Percentiles rank a stretch among this genome's conserved stretches.
Conservation (phyloP, 1,140 invertebrate species). For the Lordiphosa clarofinis region DNA sequence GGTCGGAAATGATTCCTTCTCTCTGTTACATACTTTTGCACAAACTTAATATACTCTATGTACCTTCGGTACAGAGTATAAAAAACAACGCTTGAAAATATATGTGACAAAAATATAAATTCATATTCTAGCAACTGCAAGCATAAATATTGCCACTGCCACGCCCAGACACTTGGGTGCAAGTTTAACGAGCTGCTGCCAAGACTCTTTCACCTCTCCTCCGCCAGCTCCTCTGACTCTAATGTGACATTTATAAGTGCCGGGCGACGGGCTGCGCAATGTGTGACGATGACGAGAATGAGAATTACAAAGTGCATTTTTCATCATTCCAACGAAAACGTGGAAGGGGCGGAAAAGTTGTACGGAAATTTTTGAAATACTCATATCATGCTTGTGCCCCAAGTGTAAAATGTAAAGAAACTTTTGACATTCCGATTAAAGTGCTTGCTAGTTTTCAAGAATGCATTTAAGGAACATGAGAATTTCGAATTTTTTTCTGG, state of each 20-base stretch:
- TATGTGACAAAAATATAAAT: slow-evolving; percentile 50
- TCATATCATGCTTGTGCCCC: slow-evolving; percentile 33
- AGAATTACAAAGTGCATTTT: slow-evolving; percentile 76
- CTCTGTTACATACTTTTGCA: too few species aligned
- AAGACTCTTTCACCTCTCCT: slow-evolving; percentile 11
- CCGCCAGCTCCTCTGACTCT: slow-evolving; percentile 36
- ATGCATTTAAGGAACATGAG: too few species aligned
- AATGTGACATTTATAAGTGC: slow-evolving; percentile 74
- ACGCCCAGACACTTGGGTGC: slow-evolving; percentile 22
- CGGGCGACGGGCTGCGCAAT: slow-evolving; percentile 50
- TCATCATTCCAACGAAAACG: slow-evolving; percentile 47
- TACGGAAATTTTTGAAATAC: slow-evolving; percentile 43
- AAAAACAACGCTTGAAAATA: slow-evolving; percentile 12
- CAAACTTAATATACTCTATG: too few species aligned
- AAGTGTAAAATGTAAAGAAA: slow-evolving; percentile 4
- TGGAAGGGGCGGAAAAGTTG: slow-evolving; percentile 17
- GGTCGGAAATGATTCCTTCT: too few species aligned
- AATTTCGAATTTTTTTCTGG: too few species aligned
- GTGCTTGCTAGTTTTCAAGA: slow-evolving; percentile 1
- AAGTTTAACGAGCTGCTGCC: slow-evolving; percentile 61
- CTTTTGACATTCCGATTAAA: slow-evolving; percentile 10
- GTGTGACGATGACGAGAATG: slow-evolving; percentile 63
- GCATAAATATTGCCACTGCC: slow-evolving; percentile 29
- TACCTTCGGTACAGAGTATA: too few species aligned
- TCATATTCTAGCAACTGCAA: slow-evolving; percentile 37